phyloP scores from a whole-genome alignment of 2,797 vertebrate species.

The Sebastes itinus region DNA sequence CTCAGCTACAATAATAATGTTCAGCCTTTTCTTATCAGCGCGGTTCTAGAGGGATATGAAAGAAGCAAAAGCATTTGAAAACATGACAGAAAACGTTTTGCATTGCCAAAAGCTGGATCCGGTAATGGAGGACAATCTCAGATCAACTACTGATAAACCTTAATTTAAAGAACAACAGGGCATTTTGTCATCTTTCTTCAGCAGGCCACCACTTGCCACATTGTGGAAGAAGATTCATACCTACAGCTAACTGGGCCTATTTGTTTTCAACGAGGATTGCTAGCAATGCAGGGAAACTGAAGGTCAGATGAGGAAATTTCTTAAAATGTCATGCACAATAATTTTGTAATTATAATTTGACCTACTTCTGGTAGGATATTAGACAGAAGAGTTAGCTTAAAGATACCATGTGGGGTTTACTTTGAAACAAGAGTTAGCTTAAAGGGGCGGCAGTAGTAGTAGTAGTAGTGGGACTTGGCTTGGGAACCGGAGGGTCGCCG shows the following conservation, averaged over 20 bases:
- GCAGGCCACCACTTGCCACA: not conserved
- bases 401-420: too few species aligned
- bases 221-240: not conserved
- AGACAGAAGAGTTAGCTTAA: not conserved
- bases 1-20: constrained; percentile 97
- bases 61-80: constrained; percentile 23
- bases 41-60: constrained; percentile 85
- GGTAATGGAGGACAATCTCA: not conserved
- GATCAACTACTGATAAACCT: not conserved
- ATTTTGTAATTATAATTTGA: too few species aligned
- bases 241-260: not conserved
- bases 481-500: too few species aligned
- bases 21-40: constrained; percentile 94
- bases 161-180: not conserved
- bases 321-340: not conserved
- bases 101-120: constrained; percentile 47
- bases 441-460: too few species aligned
- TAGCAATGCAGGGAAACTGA: not conserved
- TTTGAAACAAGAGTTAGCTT: too few species aligned
- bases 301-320: not conserved
- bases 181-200: too few species aligned
- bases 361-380: not conserved
- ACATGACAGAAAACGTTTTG: constrained; percentile 59
- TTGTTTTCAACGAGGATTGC: not conserved
- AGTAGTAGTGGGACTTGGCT: too few species aligned